Base-by-base conservation (phyloP, 1,140 invertebrate species). In the Drosophila ironensis region DNA sequence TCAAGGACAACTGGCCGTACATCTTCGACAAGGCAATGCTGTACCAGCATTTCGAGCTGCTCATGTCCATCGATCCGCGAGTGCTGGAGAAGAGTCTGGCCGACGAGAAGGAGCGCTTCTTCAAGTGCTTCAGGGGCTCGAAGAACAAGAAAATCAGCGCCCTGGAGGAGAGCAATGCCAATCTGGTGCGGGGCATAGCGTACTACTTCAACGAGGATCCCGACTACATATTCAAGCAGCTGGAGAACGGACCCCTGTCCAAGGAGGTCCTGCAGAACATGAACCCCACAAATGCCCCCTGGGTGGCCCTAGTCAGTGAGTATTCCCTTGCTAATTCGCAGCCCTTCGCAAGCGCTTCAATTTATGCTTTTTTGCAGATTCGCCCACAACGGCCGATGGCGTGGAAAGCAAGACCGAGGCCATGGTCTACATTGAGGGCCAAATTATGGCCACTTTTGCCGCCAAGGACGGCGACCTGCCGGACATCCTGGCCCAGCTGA, bases 231-330 rank as follows among this genome's bases (percentile, higher is more conserved):
- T 86, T 86, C 28, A 86, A 80, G 40, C 56, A 87, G 4, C 35
- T 80, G 1, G 61, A 75, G 4, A 74, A 64, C n/a, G 74, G 75
- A 4, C 66, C 74, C 12, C 27, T 68, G 20, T 16, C 56, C 14
- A 86, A 86, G n/a, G 80, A 86, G 28, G 46, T 42, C 19, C 37
- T 84, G n/a, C 81, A 86, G 57, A 59, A 59, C 44, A 59, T 66
- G 8, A 81, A 86, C 53, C 81, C 80, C 67, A 86, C 80, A 17
- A 86, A 86, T 50, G 80, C 80, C 19, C 80, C 80, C 30, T 86
- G 80, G 80, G 75, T 86, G 57, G 80, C 80, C 56, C 71, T 86
- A 86, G 81, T 86, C 80, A 86, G 80, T 86, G 33, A 84, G 80
- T 84, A 48, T 2, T 3, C 5, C 0, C 5, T 38, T 9, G 1